These are phyloP conservation scores for Akabosia matsudoensis DNA, from an alignment of 1,140 invertebrate genomes.

Conservation along the genomic window DNA sequence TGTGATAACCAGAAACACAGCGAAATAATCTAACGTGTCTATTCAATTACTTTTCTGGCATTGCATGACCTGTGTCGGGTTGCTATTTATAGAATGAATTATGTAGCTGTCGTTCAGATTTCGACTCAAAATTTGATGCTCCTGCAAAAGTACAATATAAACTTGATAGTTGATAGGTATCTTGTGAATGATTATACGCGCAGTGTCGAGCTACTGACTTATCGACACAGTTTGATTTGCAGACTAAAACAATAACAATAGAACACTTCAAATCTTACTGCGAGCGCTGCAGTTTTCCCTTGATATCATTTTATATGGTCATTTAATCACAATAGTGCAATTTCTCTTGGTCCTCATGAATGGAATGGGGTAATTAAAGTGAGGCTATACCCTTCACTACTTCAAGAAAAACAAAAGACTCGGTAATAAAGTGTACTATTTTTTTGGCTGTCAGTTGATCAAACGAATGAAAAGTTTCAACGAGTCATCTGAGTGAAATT, in stretches of 20 bases:
- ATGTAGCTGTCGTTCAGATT: too few species aligned
- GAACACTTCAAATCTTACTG: too few species aligned
- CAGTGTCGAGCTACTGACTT: not conserved
- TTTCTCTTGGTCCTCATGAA: not conserved
- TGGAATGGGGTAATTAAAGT: constrained; percentile 8
- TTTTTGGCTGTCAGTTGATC: not conserved
- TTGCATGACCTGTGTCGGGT: too few species aligned
- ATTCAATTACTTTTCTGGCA: too few species aligned
- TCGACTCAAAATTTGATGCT: too few species aligned
- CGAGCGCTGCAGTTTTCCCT: too few species aligned
- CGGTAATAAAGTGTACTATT: not conserved
- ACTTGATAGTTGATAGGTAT: too few species aligned
- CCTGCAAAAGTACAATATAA: too few species aligned
- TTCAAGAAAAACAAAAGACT: not conserved
- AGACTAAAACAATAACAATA: not conserved
- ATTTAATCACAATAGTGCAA: not conserved
- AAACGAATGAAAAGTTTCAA: not conserved
- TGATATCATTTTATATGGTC: not conserved
- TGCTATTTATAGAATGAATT: too few species aligned
- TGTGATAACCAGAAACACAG: too few species aligned
- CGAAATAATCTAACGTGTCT: too few species aligned
- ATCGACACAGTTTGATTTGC: not conserved
- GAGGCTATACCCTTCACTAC: too few species aligned
- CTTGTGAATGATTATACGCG: not conserved
- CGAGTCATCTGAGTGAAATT: constrained; percentile 1